These are phyloP conservation scores for Watsonalla cultraria DNA, from an alignment of 2,888 invertebrate species.

Conservation along the genomic window DNA sequence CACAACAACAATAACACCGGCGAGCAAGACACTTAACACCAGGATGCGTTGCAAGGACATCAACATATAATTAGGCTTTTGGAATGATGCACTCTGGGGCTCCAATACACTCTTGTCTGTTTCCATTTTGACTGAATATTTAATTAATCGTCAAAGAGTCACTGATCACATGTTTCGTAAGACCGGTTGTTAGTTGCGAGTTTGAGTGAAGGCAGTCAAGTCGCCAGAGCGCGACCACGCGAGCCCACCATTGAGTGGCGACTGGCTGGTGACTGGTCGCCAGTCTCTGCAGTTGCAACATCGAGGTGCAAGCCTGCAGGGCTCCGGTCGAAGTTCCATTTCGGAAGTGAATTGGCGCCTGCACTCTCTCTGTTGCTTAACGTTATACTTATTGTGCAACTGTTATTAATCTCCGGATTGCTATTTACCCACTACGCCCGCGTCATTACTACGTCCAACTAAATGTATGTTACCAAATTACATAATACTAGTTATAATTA, in stretches of 20 bases:
- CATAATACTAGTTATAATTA: too few species aligned
- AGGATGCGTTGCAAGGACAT: slow-evolving; percentile 82
- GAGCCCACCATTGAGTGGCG: slow-evolving; percentile 59
- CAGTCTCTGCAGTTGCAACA: slow-evolving; percentile 37
- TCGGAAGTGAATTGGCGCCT: slow-evolving; percentile 61
- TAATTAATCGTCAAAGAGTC: slow-evolving; percentile 3
- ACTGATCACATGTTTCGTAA: slow-evolving; percentile 36
- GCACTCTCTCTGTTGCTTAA: slow-evolving; percentile 57
- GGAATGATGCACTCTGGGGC: slow-evolving; percentile 34
- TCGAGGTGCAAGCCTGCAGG: slow-evolving; percentile 22
- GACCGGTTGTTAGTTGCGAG: slow-evolving; percentile 12
- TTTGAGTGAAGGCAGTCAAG: slow-evolving; percentile 9
- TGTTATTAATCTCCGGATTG: slow-evolving; percentile 18
- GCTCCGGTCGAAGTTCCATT: slow-evolving; percentile 38
- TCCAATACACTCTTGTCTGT: slow-evolving; percentile 45
- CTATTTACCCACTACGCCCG: background rate
- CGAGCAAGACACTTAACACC: slow-evolving; percentile 81
- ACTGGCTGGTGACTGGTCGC: slow-evolving; percentile 55
- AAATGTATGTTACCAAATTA: background rate
- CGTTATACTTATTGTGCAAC: slow-evolving; percentile 48
- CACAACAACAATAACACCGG: slow-evolving; percentile 83
- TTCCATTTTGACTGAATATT: slow-evolving; percentile 41
- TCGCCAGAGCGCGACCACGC: slow-evolving; percentile 50
- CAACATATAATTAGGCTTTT: slow-evolving; percentile 75
- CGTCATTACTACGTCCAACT: slow-evolving; percentile 9